Evolutionary conservation across 1,140 invertebrate species (phyloP).

Genomic region (Tetragnatha versicolor): DNA sequence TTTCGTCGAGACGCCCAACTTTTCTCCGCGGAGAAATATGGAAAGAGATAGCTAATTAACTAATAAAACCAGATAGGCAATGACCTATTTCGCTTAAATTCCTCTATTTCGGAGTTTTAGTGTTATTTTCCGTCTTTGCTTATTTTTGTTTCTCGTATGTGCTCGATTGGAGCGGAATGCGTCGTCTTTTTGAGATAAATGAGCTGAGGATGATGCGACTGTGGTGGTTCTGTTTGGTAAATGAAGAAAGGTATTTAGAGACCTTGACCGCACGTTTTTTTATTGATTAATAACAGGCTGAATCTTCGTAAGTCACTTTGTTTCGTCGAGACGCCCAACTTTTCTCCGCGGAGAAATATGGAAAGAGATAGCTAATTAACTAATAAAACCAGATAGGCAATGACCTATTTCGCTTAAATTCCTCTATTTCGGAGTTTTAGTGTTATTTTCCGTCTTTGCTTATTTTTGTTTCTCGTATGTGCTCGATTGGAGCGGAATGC

Average conservation of each 20-base stretch:
- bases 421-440: constrained; percentile 1
- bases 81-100: constrained; percentile 29
- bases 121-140: background rate
- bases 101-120: constrained; percentile 1
- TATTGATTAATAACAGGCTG: too few species aligned
- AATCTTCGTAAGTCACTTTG: too few species aligned
- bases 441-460: background rate
- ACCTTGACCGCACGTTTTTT: too few species aligned
- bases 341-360: too few species aligned
- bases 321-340: too few species aligned
- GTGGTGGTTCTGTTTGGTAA: background rate
- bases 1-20: too few species aligned
- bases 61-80: constrained; percentile 6
- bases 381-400: constrained; percentile 6
- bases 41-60: too few species aligned
- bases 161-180: constrained; percentile 12
- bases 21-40: too few species aligned
- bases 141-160: background rate
- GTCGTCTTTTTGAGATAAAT: constrained; percentile 24
- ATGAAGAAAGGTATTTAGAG: too few species aligned
- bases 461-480: background rate
- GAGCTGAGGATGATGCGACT: background rate
- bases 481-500: constrained; percentile 12
- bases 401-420: constrained; percentile 29
- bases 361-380: too few species aligned